Conservation (phyloP, 2,888 invertebrate genomes). For the Calephelis perditalis region DNA sequence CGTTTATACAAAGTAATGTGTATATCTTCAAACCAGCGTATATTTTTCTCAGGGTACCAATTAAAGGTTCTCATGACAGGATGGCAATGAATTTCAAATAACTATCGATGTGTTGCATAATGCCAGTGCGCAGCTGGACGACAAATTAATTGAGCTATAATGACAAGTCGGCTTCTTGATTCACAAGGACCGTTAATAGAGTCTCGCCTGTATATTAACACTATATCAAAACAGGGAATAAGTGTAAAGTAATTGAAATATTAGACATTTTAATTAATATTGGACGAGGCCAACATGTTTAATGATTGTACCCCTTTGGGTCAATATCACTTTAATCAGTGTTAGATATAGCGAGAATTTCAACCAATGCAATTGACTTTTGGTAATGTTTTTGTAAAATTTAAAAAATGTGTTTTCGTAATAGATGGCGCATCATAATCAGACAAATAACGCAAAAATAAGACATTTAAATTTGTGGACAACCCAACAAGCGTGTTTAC, state of each 20-base stretch:
- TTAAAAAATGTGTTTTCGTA: no score
- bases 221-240: conserved; percentile 8
- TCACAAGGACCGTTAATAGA: conserved; percentile 36
- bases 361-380: no score
- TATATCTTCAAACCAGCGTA: no score
- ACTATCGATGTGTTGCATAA: conserved; percentile 30
- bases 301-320: not conserved
- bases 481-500: no score
- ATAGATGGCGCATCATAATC: no score
- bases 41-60: conserved; percentile 23
- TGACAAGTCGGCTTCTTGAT: conserved; percentile 50
- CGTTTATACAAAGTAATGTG: no score
- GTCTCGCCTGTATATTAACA: conserved; percentile 22
- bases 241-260: conserved; percentile 11
- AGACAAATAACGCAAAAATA: no score
- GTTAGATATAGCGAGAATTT: no score
- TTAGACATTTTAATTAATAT: conserved; percentile 12
- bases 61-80: conserved; percentile 25
- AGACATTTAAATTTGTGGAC: no score
- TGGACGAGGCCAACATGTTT: not conserved
- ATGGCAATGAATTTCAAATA: conserved; percentile 29
- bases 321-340: not conserved
- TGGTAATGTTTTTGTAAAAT: no score
- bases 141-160: conserved; percentile 63
- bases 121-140: conserved; percentile 42